phyloP scores from a whole-genome alignment of 2,888 invertebrate species.

The Ephialtes manifestator region DNA sequence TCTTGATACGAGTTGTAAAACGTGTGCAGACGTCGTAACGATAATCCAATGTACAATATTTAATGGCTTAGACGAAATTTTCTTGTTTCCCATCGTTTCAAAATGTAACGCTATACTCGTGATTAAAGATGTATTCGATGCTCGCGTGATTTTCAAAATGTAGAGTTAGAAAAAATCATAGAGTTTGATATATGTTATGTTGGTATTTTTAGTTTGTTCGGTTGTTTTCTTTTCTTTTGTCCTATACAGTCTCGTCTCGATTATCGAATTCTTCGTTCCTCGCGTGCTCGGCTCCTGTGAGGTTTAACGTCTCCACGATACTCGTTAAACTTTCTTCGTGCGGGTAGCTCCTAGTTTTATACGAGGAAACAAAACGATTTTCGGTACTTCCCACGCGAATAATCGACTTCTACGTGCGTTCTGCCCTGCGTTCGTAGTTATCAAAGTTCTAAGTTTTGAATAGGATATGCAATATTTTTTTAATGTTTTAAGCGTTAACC shows the following conservation, averaged over 20 bases:
- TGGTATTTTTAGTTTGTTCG: slow-evolving; percentile 28
- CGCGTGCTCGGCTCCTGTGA: slow-evolving; percentile 4
- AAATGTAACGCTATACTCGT: slow-evolving; percentile 14
- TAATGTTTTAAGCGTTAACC: slow-evolving; percentile 78
- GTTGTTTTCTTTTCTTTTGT: slow-evolving; percentile 16
- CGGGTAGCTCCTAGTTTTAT: slow-evolving; percentile 28
- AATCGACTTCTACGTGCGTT: slow-evolving; percentile 1
- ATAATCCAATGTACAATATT: slow-evolving; percentile 48
- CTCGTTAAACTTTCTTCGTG: slow-evolving; percentile 37
- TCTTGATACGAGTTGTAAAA: slow-evolving; percentile 71
- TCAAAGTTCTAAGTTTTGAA: slow-evolving; percentile 77
- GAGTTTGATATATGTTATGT: slow-evolving; percentile 45
- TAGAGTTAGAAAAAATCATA: slow-evolving; percentile 21
- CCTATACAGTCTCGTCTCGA: slow-evolving; percentile 23
- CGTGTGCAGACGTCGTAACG: slow-evolving; percentile 52
- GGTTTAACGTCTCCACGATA: slow-evolving; percentile 16
- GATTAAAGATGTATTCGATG: slow-evolving; percentile 24
- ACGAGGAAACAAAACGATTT: slow-evolving; percentile 65
- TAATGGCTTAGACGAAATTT: slow-evolving; percentile 43
- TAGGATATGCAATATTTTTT: slow-evolving; percentile 79
- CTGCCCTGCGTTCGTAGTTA: slow-evolving; percentile 67
- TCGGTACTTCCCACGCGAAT: slow-evolving; percentile 48
- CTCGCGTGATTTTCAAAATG: slow-evolving; percentile 44
- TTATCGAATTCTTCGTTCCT: slow-evolving; percentile 7
- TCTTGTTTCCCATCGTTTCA: slow-evolving; percentile 13